phyloP scores from a whole-genome alignment of 2,113 vertebrate genomes.

The Proteles cristata region DNA sequence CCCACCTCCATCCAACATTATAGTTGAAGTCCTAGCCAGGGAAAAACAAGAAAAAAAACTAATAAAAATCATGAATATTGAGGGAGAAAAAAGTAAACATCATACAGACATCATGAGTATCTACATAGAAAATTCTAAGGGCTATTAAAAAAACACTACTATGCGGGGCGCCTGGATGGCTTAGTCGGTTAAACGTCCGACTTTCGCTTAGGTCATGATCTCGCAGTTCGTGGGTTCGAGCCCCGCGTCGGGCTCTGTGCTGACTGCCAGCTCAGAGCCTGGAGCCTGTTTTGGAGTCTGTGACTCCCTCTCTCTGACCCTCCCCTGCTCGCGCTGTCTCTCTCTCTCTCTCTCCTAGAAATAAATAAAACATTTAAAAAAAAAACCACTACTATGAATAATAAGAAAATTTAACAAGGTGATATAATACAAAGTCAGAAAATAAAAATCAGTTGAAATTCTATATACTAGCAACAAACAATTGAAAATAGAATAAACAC shows the following conservation, averaged over 20 bases:
- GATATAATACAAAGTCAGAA: background rate
- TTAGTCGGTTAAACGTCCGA: no score
- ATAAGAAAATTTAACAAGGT: background rate
- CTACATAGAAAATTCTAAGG: background rate
- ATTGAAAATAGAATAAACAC: conserved; percentile 36
- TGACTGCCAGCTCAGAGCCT: no score
- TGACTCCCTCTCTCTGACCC: no score
- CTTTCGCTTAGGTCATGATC: no score
- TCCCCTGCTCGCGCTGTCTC: no score
- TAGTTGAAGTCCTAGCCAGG: background rate
- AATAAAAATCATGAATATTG: background rate
- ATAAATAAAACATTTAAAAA: no score
- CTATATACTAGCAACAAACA: background rate
- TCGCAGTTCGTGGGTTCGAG: no score
- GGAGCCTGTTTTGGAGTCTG: no score
- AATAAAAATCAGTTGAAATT: background rate
- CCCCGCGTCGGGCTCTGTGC: no score
- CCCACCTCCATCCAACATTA: background rate
- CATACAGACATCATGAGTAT: background rate
- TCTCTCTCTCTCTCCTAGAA: no score
- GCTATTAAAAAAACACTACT: background rate
- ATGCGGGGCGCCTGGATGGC: background rate
- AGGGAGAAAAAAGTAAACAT: background rate
- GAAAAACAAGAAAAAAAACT: background rate
- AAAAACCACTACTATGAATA: background rate